Evolutionary conservation across 2,888 invertebrate genomes (phyloP).

Genomic region (Acronicta alni): DNA sequence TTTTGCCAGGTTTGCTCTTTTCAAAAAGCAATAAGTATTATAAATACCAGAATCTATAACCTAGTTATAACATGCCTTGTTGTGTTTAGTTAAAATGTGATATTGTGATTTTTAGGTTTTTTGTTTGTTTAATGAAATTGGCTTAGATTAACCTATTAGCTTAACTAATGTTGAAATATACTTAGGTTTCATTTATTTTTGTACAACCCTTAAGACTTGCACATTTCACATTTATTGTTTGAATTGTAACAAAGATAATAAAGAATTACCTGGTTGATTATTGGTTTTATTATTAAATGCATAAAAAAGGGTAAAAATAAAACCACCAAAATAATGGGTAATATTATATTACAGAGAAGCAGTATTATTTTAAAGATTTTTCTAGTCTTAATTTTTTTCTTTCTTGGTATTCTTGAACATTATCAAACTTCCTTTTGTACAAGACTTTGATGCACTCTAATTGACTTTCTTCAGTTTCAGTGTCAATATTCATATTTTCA

Average conservation of each 20-base stretch:
- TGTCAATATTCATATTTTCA: conserved; percentile 52
- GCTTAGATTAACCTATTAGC: conserved; percentile 79
- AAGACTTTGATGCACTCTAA: conserved; percentile 87
- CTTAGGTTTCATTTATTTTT: conserved; percentile 86
- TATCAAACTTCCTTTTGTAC: conserved; percentile 94
- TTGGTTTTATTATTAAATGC: conserved; percentile 25
- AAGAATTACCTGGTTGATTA: conserved; percentile 79
- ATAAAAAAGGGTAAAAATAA: neutral
- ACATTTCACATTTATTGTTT: conserved; percentile 82
- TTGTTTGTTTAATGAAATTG: conserved; percentile 74
- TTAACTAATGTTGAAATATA: conserved; percentile 74
- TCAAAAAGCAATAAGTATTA: conserved; percentile 80
- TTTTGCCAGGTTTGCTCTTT: conserved; percentile 72
- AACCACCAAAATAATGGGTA: conserved; percentile 4
- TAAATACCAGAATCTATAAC: conserved; percentile 73
- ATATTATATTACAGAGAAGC: neutral
- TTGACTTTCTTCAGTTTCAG: conserved; percentile 54
- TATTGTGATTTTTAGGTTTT: conserved; percentile 79
- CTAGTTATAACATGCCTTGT: conserved; percentile 74
- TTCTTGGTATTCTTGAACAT: conserved; percentile 94
- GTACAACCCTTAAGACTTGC: conserved; percentile 82
- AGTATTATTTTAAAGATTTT: conserved; percentile 68
- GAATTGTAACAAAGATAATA: conserved; percentile 82
- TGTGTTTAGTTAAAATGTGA: conserved; percentile 87
- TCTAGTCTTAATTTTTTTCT: conserved; percentile 92